phyloP scores from a whole-genome alignment of 2,888 invertebrate species.

The Pseudolycoriella hygida region DNA sequence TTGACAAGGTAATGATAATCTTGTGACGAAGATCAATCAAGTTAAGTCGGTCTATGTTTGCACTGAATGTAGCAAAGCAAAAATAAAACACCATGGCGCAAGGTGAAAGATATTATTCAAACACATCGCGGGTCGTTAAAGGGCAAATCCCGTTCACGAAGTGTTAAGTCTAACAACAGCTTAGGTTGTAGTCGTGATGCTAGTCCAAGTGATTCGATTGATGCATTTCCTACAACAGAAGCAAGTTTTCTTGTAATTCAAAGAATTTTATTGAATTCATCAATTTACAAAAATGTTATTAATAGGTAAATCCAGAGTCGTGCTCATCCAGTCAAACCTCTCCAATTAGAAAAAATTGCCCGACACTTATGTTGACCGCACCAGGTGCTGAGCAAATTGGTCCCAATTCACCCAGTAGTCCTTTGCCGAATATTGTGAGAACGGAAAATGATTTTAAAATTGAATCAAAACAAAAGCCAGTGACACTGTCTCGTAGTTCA shows the following conservation, averaged over 20 bases:
- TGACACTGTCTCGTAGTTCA: conserved; percentile 9
- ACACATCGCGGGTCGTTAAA: conserved; percentile 25
- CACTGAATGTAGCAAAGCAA: conserved; percentile 17
- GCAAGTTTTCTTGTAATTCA: not conserved
- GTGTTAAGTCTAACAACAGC: conserved; percentile 12
- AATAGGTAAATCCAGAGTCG: conserved; percentile 2
- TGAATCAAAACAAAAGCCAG: conserved; percentile 3
- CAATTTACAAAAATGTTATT: not conserved
- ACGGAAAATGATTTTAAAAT: conserved; percentile 10
- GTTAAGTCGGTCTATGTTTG: conserved; percentile 5
- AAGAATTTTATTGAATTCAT: conserved; percentile 1
- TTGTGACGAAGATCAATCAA: not conserved
- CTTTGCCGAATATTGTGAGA: not conserved
- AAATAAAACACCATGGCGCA: conserved; percentile 58
- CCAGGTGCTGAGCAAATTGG: conserved; percentile 3
- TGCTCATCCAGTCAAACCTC: conserved; percentile 8
- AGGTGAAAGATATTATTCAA: conserved; percentile 60
- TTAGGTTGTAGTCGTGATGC: conserved; percentile 11
- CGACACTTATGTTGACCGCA: conserved; percentile 5
- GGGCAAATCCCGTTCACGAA: conserved; percentile 11
- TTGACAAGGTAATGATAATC: conserved; percentile 3
- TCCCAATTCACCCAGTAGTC: conserved; percentile 9
- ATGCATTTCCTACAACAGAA: conserved; percentile 7
- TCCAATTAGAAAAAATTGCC: conserved; percentile 8
- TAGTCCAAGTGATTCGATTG: conserved; percentile 13